Evolutionary conservation across 2,888 invertebrate species (phyloP), one percentile per base, ranked within the genome.

Genomic region (Phragmatobia fuliginosa): DNA sequence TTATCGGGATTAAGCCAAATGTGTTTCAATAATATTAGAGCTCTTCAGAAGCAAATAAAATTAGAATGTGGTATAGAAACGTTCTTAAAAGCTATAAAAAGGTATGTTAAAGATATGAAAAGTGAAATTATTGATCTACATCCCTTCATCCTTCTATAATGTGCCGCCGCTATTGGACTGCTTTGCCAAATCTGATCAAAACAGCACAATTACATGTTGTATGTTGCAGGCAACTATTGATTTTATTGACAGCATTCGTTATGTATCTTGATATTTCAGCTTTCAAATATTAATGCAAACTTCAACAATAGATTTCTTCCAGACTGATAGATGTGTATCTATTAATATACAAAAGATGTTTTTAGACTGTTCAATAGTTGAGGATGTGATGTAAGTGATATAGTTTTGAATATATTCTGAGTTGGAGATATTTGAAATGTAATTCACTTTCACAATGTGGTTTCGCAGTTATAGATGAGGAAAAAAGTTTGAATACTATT

Each of bases 261-360:
- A 56, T 28, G 16, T 56, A 56, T 28, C 38, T 62, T 16, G 62
- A 62, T 62, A 38, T 25, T 36, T 10, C 21, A 65, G 56, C 75
- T 80, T 75, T 80, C 70, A 81, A 76, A 68, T 74, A 67, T 74
- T 62, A 70, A 68, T 58, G 64, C 52, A 69, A 66, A 68, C 33
- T 60, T 60, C 63, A 77, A 80, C 77, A 82, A 79, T 67, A 61
- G 75, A 21, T 70, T 62, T 66, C 62, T 64, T 71, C 59, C 21
- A 74, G 71, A 65, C 73, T 67, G 75, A 82, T 80, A 70, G 63
- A 82, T 80, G 68, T 71, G 66, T 61, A 60, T 60, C 78, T 68
- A 77, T 76, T 74, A 78, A 62, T 45, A 36, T 28, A 74, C 72
- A 71, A 73, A 74, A 71, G 72, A 68, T 62, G 69, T 72, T 60